A percentile compares a stretch with the other conserved stretches of the same genome.
Conservation (phyloP, 2,113 vertebrate species). For the Prunella himalayana region DNA sequence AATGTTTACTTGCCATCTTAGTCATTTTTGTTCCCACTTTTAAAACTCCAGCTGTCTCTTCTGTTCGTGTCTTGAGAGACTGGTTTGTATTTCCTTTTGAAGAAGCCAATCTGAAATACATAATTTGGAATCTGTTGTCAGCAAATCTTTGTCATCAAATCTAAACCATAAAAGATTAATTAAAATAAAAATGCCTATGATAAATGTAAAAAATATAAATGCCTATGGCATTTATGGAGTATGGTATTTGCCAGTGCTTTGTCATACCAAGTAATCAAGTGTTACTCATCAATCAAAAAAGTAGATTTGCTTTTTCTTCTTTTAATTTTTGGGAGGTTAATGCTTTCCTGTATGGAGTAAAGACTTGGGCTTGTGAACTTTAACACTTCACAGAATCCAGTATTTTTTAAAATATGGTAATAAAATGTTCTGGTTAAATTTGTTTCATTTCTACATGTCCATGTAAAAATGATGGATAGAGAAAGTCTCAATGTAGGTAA, state of each 20-base stretch:
- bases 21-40: constrained; percentile 73
- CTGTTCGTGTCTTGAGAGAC: constrained; percentile 71
- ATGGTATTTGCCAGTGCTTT: background rate
- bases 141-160: background rate
- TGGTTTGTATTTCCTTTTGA: constrained; percentile 82
- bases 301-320: background rate
- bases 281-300: background rate
- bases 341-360: background rate
- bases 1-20: constrained; percentile 37
- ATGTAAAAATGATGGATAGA: background rate
- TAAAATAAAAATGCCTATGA: background rate
- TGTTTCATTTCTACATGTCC: background rate
- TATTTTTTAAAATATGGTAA: background rate
- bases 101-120: constrained; percentile 87
- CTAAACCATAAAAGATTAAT: background rate
- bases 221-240: background rate
- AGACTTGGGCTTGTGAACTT: background rate
- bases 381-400: background rate
- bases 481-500: background rate
- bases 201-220: background rate
- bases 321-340: background rate
- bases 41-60: constrained; percentile 88
- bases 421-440: background rate
- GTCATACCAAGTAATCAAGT: background rate
- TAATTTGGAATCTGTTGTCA: constrained; percentile 31